Percentiles rank a stretch among this genome's conserved stretches.
Conservation (phyloP, 53 echinoderm and acorn worm species). For the Paracentrotus lividus region DNA sequence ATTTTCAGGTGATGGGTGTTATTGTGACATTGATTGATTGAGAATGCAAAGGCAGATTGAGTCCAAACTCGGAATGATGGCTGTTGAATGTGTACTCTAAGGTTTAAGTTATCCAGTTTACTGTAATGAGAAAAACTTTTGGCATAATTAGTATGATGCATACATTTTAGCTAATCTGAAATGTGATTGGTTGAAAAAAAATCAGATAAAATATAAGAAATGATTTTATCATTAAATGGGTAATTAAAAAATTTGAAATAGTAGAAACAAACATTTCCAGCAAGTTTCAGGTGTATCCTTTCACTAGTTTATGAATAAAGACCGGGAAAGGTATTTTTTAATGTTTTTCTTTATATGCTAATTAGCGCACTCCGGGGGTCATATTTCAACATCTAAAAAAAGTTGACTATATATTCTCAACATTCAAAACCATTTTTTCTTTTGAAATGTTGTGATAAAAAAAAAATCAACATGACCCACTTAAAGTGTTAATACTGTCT, state of each 20-base stretch:
- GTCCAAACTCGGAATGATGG: background rate
- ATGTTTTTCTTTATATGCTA: constrained; percentile 46
- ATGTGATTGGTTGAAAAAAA: constrained; percentile 11
- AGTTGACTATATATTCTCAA: too few relatives aligned
- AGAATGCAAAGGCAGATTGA: constrained; percentile 16
- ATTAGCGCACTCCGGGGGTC: too few relatives aligned
- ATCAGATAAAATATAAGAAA: background rate
- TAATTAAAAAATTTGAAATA: background rate
- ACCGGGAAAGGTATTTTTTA: background rate
- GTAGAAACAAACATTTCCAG: background rate
- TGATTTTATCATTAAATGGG: background rate
- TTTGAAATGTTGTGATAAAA: too few relatives aligned
- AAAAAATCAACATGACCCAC: too few relatives aligned
- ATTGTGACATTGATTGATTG: background rate
- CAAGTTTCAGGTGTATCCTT: constrained; percentile 6
- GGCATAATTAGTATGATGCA: background rate
- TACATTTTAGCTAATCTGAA: constrained; percentile 33
- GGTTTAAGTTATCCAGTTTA: background rate
- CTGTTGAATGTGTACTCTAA: background rate
- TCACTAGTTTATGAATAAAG: constrained; percentile 5
- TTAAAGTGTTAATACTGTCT: too few relatives aligned
- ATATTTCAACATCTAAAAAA: too few relatives aligned
- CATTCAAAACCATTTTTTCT: background rate
- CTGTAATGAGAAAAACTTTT: background rate
- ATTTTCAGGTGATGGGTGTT: background rate